These are phyloP conservation scores for Tokudaia muenninki DNA, from an alignment of 2,797 vertebrate genomes.

Conservation along the genomic window DNA sequence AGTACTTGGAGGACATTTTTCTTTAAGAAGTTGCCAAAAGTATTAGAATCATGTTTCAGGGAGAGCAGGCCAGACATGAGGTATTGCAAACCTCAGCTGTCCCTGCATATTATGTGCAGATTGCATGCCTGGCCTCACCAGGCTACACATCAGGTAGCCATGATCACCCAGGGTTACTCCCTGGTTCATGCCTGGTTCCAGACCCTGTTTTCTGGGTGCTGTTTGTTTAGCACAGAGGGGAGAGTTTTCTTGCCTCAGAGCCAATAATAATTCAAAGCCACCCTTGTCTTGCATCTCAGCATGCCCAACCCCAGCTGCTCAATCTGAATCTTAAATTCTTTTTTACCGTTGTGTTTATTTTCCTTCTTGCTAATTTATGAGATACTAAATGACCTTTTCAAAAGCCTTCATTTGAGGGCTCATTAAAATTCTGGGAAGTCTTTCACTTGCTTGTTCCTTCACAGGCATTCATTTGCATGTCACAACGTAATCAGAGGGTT, in stretches of 20 bases:
- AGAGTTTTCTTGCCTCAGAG: constrained; percentile 65
- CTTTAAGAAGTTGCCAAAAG: not conserved
- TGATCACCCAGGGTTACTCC: constrained; percentile 23
- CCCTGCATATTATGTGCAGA: not conserved
- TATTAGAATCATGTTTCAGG: constrained; percentile 30
- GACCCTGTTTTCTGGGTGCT: not conserved
- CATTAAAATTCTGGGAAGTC: constrained; percentile 68
- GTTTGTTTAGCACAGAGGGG: constrained; percentile 45
- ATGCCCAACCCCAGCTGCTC: constrained; percentile 64
- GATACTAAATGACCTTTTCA: constrained; percentile 57
- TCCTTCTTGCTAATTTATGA: constrained; percentile 72
- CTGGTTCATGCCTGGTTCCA: not conserved
- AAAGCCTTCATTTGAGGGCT: constrained; percentile 59
- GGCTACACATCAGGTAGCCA: not conserved
- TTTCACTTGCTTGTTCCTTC: constrained; percentile 62
- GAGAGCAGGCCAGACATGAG: not conserved
- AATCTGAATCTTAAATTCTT: constrained; percentile 65
- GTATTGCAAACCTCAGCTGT: not conserved
- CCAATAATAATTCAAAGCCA: constrained; percentile 61
- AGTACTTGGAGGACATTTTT: not conserved
- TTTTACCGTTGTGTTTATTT: constrained; percentile 61
- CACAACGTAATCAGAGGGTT: constrained; percentile 38
- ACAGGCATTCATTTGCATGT: constrained; percentile 45
- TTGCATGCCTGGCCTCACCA: rapidly evolving
- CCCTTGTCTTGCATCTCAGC: constrained; percentile 56